phyloP scores from a whole-genome alignment of 2,797 vertebrate genomes.

The Danio aesculapii region DNA sequence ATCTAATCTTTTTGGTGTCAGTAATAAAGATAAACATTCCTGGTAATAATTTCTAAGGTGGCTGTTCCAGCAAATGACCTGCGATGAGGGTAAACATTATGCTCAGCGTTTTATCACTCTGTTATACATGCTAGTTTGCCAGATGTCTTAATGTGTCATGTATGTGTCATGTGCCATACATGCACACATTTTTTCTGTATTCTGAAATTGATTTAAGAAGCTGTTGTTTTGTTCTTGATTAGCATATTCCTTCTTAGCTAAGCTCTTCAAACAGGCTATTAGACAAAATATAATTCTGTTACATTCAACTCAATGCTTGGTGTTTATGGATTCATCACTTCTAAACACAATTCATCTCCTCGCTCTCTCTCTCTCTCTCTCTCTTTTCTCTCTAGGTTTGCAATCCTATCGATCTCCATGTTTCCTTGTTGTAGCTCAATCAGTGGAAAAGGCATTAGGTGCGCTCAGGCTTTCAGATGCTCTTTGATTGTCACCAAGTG shows the following conservation, averaged over 20 bases:
- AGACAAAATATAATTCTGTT: constrained; percentile 20
- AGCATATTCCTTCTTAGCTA: constrained; percentile 4
- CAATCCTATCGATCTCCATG: constrained; percentile 42
- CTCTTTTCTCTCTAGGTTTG: constrained; percentile 5
- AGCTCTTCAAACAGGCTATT: constrained; percentile 5
- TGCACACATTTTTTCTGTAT: background rate
- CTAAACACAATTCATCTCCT: constrained; percentile 19
- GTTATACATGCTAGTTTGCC: background rate
- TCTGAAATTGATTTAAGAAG: background rate
- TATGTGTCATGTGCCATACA: background rate
- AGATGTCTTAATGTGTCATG: constrained; percentile 21
- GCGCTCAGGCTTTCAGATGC: constrained; percentile 44
- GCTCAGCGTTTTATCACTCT: background rate
- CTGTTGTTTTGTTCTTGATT: background rate
- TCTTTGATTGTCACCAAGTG: constrained; percentile 56
- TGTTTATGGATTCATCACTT: constrained; percentile 28
- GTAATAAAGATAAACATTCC: constrained; percentile 39
- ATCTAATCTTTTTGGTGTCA: constrained; percentile 44
- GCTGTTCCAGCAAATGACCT: constrained; percentile 31
- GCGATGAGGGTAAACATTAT: constrained; percentile 13
- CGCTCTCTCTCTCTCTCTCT: background rate
- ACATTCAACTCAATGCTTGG: constrained; percentile 13
- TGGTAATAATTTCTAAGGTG: constrained; percentile 29
- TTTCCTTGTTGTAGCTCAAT: constrained; percentile 41
- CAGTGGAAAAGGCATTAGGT: constrained; percentile 46